Conservation (phyloP, 2,888 invertebrate species). For the Pinctada fucata region DNA sequence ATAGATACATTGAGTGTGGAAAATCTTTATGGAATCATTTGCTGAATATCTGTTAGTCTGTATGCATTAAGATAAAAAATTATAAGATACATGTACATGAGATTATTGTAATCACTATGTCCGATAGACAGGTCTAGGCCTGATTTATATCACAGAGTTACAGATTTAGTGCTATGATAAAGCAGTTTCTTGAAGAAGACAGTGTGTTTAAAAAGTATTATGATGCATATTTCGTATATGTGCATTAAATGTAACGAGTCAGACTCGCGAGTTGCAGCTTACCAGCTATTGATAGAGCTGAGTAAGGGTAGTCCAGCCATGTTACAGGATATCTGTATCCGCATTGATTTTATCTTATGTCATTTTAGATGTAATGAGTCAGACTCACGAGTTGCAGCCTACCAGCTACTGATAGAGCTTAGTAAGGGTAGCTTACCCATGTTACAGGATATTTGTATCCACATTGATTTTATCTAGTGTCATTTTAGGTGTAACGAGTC, state of each 20-base stretch:
- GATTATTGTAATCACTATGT: too few species aligned
- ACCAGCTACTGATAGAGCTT: conserved; percentile 77
- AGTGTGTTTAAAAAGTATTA: too few species aligned
- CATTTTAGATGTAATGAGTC: conserved; percentile 72
- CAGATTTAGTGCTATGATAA: too few species aligned
- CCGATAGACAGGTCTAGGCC: too few species aligned
- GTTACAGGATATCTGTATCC: conserved; percentile 71
- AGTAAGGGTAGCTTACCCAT: conserved; percentile 72
- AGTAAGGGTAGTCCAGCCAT: conserved; percentile 72
- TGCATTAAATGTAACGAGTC: conserved; percentile 65
- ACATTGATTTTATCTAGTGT: conserved; percentile 30
- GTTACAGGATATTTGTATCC: conserved; percentile 70
- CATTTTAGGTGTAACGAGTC: conserved; percentile 72
- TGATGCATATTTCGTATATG: too few species aligned
- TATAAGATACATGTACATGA: too few species aligned
- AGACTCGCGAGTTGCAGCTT: conserved; percentile 77
- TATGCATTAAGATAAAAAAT: too few species aligned
- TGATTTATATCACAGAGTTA: too few species aligned
- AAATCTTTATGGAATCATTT: too few species aligned
- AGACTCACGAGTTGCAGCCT: conserved; percentile 76
- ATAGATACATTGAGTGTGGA: too few species aligned
- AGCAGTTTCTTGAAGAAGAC: too few species aligned
- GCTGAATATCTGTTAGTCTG: too few species aligned
- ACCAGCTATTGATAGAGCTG: conserved; percentile 77
- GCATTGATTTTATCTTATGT: not conserved